phyloP scores from a whole-genome alignment of 2,113 vertebrate genomes.

The Sialia sialis region DNA sequence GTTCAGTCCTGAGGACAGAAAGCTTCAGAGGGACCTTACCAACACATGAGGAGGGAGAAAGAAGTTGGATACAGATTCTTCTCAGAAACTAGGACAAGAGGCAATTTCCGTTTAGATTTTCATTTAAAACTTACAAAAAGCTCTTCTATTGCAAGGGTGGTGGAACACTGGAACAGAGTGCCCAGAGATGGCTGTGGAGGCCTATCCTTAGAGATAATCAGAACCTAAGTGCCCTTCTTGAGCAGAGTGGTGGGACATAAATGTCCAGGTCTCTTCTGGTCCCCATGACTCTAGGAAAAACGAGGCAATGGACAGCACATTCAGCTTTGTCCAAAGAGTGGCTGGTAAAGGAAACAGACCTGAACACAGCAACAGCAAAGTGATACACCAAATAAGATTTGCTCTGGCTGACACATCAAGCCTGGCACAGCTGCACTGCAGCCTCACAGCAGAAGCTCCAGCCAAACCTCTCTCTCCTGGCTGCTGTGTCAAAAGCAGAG shows the following conservation, averaged over 20 bases:
- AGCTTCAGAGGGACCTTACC: no score
- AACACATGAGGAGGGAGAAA: no score
- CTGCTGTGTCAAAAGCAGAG: background rate
- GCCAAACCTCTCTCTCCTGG: background rate
- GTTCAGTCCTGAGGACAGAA: no score
- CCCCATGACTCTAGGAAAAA: background rate
- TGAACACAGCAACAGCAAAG: background rate
- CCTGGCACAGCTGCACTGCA: background rate
- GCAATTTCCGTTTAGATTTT: no score
- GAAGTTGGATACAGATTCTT: no score
- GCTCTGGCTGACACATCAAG: background rate
- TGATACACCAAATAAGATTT: background rate
- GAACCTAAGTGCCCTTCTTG: background rate
- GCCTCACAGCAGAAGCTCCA: background rate
- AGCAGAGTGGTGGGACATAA: background rate
- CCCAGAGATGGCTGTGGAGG: background rate
- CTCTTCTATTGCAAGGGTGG: no score
- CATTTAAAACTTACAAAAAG: no score
- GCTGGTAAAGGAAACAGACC: background rate
- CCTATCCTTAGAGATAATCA: background rate
- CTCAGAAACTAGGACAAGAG: no score
- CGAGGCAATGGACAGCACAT: background rate
- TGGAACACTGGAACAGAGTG: background rate
- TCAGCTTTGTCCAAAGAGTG: background rate
- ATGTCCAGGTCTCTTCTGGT: background rate